Evolutionary conservation across 1,140 invertebrate species (phyloP).

Genomic region (Orchestia grillus): DNA sequence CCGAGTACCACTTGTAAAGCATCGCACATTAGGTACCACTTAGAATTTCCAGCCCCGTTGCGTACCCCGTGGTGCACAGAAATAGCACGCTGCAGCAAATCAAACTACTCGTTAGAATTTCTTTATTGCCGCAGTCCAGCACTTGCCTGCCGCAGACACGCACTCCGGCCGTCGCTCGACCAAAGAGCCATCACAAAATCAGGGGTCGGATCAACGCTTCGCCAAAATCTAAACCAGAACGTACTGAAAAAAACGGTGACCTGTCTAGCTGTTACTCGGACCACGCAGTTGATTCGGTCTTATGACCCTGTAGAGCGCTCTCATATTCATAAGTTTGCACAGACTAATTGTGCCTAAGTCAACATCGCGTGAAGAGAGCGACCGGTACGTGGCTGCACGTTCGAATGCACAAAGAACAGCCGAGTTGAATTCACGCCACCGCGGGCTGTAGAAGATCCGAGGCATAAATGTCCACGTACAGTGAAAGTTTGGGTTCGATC

Average conservation of each 20-base stretch:
- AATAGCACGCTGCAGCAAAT: neutral
- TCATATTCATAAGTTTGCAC: constrained; percentile 37
- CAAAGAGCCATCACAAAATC: neutral
- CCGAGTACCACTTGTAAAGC: too few species aligned
- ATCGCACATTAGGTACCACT: too few species aligned
- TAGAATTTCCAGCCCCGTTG: neutral
- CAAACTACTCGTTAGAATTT: neutral
- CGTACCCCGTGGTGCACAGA: neutral
- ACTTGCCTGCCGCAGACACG: neutral
- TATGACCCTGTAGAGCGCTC: constrained; percentile 20
- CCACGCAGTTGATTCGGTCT: neutral
- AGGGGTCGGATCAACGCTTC: neutral
- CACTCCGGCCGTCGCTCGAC: neutral
- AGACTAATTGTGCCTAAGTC: constrained; percentile 24
- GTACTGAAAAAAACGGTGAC: neutral
- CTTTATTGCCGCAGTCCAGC: neutral
- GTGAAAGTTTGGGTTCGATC: neutral
- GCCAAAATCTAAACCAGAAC: neutral
- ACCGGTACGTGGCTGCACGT: neutral
- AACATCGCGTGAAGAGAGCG: constrained; percentile 17
- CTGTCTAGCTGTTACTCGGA: neutral
- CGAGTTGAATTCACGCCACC: neutral
- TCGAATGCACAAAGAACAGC: neutral
- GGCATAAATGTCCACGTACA: too few species aligned
- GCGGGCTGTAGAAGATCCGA: too few species aligned